A percentile compares a stretch with the other conserved stretches of the same genome.
Evolutionary conservation across 2,797 vertebrate genomes (phyloP).

Genomic region (Tragopan temminckii): DNA sequence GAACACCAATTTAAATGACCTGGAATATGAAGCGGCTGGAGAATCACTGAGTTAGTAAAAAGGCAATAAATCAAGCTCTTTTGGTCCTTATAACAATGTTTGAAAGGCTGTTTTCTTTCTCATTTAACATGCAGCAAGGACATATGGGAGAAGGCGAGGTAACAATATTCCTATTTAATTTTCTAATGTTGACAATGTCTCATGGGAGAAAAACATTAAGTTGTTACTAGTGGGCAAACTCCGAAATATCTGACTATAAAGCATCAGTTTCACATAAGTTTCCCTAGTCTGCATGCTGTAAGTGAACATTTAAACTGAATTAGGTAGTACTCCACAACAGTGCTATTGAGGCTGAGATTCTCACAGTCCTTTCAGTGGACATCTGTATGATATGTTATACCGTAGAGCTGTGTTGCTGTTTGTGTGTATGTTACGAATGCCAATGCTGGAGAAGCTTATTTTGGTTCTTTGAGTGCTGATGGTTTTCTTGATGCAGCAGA

Average conservation of each 20-base stretch:
- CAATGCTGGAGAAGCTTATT: neutral
- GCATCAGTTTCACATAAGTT: conserved; percentile 16
- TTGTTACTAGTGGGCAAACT: conserved; percentile 56
- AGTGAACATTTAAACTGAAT: conserved; percentile 43
- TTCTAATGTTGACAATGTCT: conserved; percentile 84
- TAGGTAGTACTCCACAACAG: neutral
- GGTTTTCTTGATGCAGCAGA: neutral
- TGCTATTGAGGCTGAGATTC: neutral
- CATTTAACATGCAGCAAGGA: conserved; percentile 99
- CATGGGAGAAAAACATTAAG: conserved; percentile 70
- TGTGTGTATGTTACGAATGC: conserved; percentile 29
- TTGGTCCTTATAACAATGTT: conserved; percentile 85
- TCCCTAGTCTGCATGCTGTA: conserved; percentile 59
- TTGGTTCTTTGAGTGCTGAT: conserved; percentile 13
- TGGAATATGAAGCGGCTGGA: conserved; percentile 58
- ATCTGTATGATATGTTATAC: neutral
- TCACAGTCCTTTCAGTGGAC: neutral
- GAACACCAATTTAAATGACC: conserved; percentile 24
- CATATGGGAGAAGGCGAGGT: conserved; percentile 99
- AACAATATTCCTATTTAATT: conserved; percentile 88
- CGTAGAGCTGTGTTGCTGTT: neutral
- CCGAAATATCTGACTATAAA: conserved; percentile 41
- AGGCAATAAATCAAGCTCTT: conserved; percentile 78
- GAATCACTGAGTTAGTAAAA: conserved; percentile 68
- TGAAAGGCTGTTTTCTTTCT: conserved; percentile 89